These are phyloP conservation scores for Saturnia pavonia DNA, from an alignment of 2,888 invertebrate species.

Conservation along the genomic window DNA sequence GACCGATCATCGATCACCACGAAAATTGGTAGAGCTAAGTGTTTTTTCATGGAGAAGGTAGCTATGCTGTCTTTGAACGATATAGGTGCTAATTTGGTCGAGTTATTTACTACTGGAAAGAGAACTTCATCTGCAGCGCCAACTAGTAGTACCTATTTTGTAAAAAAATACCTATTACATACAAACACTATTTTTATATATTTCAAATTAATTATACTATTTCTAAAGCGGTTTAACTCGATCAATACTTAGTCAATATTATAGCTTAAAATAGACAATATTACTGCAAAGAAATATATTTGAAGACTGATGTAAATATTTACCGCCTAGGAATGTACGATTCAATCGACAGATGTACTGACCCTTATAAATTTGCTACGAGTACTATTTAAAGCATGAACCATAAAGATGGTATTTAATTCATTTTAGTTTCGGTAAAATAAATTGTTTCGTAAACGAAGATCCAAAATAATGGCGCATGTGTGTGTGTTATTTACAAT, in stretches of 20 bases:
- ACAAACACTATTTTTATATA: not conserved
- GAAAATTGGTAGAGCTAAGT: too few relatives aligned
- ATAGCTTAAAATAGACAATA: not conserved
- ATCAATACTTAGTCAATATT: not conserved
- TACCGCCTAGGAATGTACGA: not conserved
- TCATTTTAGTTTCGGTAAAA: not conserved
- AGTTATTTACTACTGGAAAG: too few relatives aligned
- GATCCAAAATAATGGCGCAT: not conserved
- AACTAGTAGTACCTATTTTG: too few relatives aligned
- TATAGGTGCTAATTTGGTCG: too few relatives aligned
- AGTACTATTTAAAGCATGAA: not conserved
- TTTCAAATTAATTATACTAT: not conserved
- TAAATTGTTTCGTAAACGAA: not conserved
- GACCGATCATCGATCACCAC: too few relatives aligned
- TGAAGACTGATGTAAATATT: slow-evolving; percentile 1
- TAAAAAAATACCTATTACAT: not conserved
- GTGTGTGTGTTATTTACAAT: not conserved
- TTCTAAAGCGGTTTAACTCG: not conserved
- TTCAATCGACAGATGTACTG: not conserved
- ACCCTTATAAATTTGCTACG: not conserved
- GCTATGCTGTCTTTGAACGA: too few relatives aligned
- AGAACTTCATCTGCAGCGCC: too few relatives aligned
- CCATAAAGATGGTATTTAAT: not conserved
- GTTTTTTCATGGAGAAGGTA: too few relatives aligned
- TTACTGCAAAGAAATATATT: not conserved